A percentile compares a stretch with the other conserved stretches of the same genome.
phyloP scores from a whole-genome alignment of 2,888 invertebrate genomes.

The Heteromurus nitidus region DNA sequence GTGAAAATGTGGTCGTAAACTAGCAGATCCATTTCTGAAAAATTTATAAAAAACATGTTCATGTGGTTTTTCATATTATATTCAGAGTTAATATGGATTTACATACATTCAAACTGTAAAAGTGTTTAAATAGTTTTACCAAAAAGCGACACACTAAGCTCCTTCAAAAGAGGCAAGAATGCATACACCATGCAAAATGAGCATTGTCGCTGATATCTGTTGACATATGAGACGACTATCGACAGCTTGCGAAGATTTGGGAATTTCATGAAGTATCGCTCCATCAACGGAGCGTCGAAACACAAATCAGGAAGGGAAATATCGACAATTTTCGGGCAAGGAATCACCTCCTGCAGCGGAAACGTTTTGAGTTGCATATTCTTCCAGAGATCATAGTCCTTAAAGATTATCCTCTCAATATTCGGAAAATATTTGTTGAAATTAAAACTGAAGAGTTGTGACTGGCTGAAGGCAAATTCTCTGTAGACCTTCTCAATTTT shows the following conservation, averaged over 20 bases:
- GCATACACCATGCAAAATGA: constrained; percentile 46
- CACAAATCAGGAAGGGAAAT: constrained; percentile 52
- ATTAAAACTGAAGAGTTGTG: constrained; percentile 51
- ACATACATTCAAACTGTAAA: too few species aligned
- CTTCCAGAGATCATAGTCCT: constrained; percentile 60
- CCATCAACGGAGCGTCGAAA: constrained; percentile 52
- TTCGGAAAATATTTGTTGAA: constrained; percentile 41
- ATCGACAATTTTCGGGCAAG: constrained; percentile 6
- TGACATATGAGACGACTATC: constrained; percentile 45
- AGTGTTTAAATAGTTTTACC: too few species aligned
- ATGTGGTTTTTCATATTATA: too few species aligned
- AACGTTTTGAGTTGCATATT: constrained; percentile 53
- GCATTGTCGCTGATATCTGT: constrained; percentile 46
- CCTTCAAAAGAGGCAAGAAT: constrained; percentile 42
- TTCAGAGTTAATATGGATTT: too few species aligned
- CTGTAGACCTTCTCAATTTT: constrained; percentile 54
- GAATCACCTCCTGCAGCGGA: constrained; percentile 24
- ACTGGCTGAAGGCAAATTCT: constrained; percentile 30
- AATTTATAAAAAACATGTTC: too few species aligned
- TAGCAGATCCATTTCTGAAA: constrained; percentile 43
- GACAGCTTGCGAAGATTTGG: constrained; percentile 44
- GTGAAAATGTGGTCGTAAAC: constrained; percentile 44
- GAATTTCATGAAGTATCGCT: constrained; percentile 52
- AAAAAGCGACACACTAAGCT: constrained; percentile 31
- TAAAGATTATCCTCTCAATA: constrained; percentile 43